These are phyloP conservation scores for Leptobrachium leishanense DNA, from an alignment of 2,113 vertebrate species.

Conservation along the genomic window DNA sequence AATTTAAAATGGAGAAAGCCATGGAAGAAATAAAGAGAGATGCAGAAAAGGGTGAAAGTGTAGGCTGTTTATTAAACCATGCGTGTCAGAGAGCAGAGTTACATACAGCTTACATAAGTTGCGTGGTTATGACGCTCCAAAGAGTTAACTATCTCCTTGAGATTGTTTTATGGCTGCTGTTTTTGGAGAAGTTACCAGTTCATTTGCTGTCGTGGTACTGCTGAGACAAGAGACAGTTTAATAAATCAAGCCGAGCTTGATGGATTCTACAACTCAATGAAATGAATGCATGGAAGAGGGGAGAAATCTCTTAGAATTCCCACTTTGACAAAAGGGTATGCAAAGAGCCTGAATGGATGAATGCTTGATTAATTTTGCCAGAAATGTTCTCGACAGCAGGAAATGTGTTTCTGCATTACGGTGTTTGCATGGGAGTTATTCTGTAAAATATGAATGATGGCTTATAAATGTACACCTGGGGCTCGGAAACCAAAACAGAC, in stretches of 20 bases:
- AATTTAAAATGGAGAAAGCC: too few relatives aligned
- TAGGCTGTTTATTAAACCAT: too few relatives aligned
- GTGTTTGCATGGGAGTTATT: conserved; percentile 88
- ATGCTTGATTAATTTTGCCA: conserved; percentile 99
- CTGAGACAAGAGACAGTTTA: conserved; percentile 99
- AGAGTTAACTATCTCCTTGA: conserved; percentile 66
- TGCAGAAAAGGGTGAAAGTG: too few relatives aligned
- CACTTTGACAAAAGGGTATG: conserved; percentile 97
- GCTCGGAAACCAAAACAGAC: conserved; percentile 73
- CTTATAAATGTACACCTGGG: conserved; percentile 86
- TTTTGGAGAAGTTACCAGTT: conserved; percentile 89
- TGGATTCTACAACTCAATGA: conserved; percentile 96
- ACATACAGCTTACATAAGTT: too few relatives aligned
- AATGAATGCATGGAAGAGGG: conserved; percentile 85
- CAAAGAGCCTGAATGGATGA: conserved; percentile 99
- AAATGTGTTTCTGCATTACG: conserved; percentile 93
- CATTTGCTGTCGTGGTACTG: conserved; percentile 98
- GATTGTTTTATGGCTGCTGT: conserved; percentile 76
- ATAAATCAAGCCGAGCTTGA: conserved; percentile 99
- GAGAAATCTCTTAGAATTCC: conserved; percentile 92
- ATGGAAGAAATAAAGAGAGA: too few relatives aligned
- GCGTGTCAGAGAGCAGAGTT: too few relatives aligned
- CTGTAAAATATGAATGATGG: conserved; percentile 85
- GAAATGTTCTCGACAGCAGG: conserved; percentile 97
- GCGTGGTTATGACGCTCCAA: conserved; percentile 51